These are phyloP conservation scores for Dicerorhinus sumatrensis DNA, from an alignment of 2,113 vertebrate species.

Conservation along the genomic window DNA sequence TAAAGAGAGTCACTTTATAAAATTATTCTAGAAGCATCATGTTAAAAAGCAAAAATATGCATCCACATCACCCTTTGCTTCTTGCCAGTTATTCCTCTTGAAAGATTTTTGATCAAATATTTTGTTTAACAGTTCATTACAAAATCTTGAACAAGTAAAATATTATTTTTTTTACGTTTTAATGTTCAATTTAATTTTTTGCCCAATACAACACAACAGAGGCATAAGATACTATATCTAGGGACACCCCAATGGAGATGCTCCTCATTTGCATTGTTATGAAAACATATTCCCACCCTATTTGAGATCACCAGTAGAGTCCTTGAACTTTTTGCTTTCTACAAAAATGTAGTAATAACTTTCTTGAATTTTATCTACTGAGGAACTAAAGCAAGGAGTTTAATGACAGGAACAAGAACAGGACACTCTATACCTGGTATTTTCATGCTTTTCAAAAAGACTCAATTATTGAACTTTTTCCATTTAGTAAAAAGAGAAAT, in stretches of 20 bases:
- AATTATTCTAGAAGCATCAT: not conserved
- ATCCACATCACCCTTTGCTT: not conserved
- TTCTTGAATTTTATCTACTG: not conserved
- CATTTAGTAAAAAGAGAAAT: not conserved
- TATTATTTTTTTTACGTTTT: not conserved
- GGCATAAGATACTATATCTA: not conserved
- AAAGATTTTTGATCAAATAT: not conserved
- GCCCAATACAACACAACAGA: not conserved
- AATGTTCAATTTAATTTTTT: not conserved
- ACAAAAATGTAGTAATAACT: not conserved
- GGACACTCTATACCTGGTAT: not conserved
- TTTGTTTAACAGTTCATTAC: not conserved
- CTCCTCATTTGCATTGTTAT: not conserved
- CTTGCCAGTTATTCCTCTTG: not conserved
- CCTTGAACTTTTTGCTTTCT: not conserved
- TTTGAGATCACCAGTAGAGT: not conserved
- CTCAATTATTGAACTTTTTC: not conserved
- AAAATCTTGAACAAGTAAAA: not conserved
- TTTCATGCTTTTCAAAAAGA: not conserved
- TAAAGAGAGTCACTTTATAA: not conserved
- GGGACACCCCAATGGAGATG: not conserved
- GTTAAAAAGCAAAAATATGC: not conserved
- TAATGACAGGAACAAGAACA: not conserved
- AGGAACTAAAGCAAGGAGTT: not conserved
- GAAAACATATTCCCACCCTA: not conserved